Conservation (phyloP, 1,140 invertebrate genomes). For the Luehdorfia chinensis region DNA sequence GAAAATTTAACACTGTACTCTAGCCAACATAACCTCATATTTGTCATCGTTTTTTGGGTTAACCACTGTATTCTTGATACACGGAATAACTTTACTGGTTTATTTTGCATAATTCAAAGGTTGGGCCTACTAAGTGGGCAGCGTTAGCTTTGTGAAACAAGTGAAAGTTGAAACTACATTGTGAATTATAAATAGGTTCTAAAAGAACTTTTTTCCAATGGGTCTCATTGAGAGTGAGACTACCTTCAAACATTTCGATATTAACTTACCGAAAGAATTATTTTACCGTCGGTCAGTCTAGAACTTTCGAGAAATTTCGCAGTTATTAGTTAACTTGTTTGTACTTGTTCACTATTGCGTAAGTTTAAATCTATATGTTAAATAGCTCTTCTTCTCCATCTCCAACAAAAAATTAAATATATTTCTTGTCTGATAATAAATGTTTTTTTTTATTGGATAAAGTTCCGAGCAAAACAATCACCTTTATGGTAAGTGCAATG, state of each 20-base stretch:
- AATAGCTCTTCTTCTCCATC: no score
- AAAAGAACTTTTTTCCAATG: no score
- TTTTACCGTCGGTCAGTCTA: not conserved
- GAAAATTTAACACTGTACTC: slow-evolving; percentile 23
- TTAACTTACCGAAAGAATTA: not conserved
- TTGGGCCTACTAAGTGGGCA: not conserved
- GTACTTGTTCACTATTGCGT: slow-evolving; percentile 3
- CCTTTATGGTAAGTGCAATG: no score
- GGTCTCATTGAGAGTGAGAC: no score
- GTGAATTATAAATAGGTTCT: no score
- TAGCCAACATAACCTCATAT: slow-evolving; percentile 41
- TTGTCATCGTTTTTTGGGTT: slow-evolving; percentile 54
- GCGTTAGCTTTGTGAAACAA: not conserved
- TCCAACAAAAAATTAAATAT: no score
- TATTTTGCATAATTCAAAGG: slow-evolving; percentile 37
- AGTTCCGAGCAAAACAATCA: no score
- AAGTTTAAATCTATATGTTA: not conserved
- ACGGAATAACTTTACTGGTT: slow-evolving; percentile 28
- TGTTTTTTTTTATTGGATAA: no score
- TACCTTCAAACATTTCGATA: not conserved
- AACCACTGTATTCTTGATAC: slow-evolving; percentile 55
- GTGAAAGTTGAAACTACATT: no score
- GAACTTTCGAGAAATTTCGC: slow-evolving; percentile 3
- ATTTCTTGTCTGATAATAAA: no score
- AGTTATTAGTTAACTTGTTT: slow-evolving; percentile 4